Evolutionary conservation across 2,888 invertebrate species (phyloP), one percentile per base, ranked within the genome.

Genomic region (Epistrophe eligans): DNA sequence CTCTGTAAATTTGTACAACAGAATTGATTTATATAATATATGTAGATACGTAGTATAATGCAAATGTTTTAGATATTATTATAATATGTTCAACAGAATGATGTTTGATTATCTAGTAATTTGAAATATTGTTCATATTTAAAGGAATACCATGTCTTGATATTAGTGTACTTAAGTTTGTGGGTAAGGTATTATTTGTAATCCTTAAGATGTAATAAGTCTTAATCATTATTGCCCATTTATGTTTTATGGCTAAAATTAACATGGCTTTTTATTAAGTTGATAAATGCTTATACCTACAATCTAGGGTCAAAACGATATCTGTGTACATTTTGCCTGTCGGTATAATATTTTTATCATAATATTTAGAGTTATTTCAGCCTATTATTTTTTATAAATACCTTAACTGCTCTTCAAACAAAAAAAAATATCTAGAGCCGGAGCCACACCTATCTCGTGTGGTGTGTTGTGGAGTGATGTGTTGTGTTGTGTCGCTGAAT

Each of bases 31-130:
- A 11, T 11, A n/a, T 1, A 1, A 13, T 13, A 43, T 17, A 24
- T 24, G 24, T 17, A 7, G 1, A 35, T n/a, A 17, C 38, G 17
- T n/a, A n/a, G 35, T 2, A 1, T 2, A 58, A 19, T 58, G 11
- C 17, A 38, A 58, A 58, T 58, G 57, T 57, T 35, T 17, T 17
- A 10, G 17, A n/a, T 35, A 35, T 6, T 32, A 57, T 32, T 32
- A n/a, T 57, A 57, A 32, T 32, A n/a, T 57, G 35, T 38, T 58
- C 6, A 38, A 35, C n/a, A n/a, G 7, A 35, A 38, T 17, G 17
- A 58, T 17, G 58, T 58, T 58, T 10, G 58, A n/a, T n/a, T n/a
- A n/a, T n/a, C n/a, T n/a, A 58, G 17, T 58, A 13, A 35, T 58
- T 58, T 17, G 35, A n/a, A 58, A 17, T 58, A 58, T 58, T 11